These are phyloP conservation scores for Cervus canadensis DNA, from an alignment of 2,113 vertebrate genomes.

Conservation along the genomic window DNA sequence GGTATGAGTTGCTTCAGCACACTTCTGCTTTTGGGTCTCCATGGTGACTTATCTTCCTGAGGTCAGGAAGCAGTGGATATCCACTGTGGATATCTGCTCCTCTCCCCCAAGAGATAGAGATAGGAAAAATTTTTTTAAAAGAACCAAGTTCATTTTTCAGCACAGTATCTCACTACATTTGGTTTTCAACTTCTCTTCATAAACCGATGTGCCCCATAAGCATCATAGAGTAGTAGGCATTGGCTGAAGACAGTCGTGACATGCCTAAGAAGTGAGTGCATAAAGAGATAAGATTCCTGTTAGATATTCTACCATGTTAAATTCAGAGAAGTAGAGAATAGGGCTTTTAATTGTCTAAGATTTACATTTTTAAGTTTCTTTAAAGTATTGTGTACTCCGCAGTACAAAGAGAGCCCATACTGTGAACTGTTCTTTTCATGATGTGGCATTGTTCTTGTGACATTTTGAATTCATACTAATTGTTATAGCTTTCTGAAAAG, in stretches of 20 bases:
- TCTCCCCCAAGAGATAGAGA: neutral
- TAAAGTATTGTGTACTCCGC: neutral
- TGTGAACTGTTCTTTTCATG: neutral
- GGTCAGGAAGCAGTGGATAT: too few relatives aligned
- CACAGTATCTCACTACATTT: rapidly evolving
- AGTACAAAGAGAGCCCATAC: neutral
- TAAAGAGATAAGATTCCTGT: neutral
- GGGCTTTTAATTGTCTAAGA: neutral
- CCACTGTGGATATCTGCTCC: neutral
- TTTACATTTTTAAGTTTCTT: neutral
- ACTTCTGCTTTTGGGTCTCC: neutral
- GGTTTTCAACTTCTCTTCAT: neutral
- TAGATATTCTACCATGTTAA: neutral
- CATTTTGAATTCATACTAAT: neutral
- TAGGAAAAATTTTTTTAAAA: neutral
- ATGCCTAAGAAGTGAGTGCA: neutral
- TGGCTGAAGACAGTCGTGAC: neutral
- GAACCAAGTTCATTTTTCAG: neutral
- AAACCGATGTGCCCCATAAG: neutral
- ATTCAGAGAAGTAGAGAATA: neutral
- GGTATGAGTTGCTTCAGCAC: rapidly evolving
- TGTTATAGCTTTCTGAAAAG: neutral
- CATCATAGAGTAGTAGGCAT: neutral
- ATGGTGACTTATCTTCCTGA: neutral
- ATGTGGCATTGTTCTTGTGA: neutral